These are phyloP conservation scores for Solenodon paradoxus DNA, from an alignment of 2,113 vertebrate genomes.

Conservation along the genomic window DNA sequence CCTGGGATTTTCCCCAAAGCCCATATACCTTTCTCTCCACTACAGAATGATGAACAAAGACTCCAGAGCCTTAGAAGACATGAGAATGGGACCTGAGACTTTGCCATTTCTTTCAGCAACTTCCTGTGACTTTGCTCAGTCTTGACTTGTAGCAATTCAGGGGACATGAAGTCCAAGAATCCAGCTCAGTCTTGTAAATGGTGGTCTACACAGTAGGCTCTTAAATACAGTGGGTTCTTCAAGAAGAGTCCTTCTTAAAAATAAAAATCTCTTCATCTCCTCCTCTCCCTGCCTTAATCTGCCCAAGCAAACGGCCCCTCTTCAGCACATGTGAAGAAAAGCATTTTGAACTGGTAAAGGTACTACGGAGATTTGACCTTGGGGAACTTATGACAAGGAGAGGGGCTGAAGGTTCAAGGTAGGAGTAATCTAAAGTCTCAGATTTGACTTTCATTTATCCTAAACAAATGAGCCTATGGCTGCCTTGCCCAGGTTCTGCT, in stretches of 20 bases:
- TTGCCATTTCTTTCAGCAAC: not conserved
- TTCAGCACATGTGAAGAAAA: not conserved
- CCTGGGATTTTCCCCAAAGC: not conserved
- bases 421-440: not conserved
- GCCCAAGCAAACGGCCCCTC: not conserved
- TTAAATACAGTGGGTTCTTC: not conserved
- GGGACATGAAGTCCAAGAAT: not conserved
- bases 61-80: not conserved
- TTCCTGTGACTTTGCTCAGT: not conserved
- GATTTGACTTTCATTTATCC: not conserved
- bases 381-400: not conserved
- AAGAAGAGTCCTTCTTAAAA: not conserved
- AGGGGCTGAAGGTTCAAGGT: not conserved
- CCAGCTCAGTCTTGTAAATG: not conserved
- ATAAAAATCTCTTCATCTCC: not conserved
- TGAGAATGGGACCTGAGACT: not conserved
- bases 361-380: not conserved
- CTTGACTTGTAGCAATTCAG: not conserved
- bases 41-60: not conserved
- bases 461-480: not conserved
- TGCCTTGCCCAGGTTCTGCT: not conserved
- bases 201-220: not conserved
- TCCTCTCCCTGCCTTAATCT: not conserved
- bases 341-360: not conserved
- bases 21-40: not conserved